These are phyloP conservation scores for Acanthiza pusilla DNA, from an alignment of 2,797 vertebrate genomes.

Conservation along the genomic window DNA sequence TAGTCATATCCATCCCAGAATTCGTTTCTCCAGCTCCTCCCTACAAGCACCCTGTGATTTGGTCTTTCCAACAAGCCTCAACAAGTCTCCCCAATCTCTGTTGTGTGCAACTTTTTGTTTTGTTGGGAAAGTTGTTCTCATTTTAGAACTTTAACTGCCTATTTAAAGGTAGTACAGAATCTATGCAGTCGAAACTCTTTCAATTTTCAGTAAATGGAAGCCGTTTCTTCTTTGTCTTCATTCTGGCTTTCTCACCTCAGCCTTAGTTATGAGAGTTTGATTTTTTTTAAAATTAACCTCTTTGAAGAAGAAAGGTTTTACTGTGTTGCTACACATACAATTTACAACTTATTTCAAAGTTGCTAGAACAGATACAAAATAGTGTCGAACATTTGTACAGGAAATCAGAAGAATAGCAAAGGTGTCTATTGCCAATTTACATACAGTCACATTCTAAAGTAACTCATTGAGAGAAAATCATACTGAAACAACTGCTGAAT, in stretches of 20 bases:
- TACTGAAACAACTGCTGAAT: background rate
- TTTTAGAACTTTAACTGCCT: background rate
- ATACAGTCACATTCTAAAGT: background rate
- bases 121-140: background rate
- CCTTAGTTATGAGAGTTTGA: background rate
- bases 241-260: background rate
- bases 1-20: background rate
- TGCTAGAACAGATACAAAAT: background rate
- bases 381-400: background rate
- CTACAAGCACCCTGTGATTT: background rate
- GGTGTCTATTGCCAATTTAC: background rate
- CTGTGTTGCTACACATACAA: background rate
- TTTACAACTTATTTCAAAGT: background rate
- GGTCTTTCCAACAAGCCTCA: background rate
- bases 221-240: background rate
- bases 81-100: background rate
- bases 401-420: background rate
- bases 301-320: background rate
- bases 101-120: background rate
- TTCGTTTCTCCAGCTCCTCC: background rate
- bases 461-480: background rate
- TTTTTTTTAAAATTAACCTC: background rate
- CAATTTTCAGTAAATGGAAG: background rate
- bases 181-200: background rate
- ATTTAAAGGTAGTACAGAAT: background rate